Conservation (phyloP, 1,140 invertebrate genomes). For the Diachasmimorpha longicaudata region DNA sequence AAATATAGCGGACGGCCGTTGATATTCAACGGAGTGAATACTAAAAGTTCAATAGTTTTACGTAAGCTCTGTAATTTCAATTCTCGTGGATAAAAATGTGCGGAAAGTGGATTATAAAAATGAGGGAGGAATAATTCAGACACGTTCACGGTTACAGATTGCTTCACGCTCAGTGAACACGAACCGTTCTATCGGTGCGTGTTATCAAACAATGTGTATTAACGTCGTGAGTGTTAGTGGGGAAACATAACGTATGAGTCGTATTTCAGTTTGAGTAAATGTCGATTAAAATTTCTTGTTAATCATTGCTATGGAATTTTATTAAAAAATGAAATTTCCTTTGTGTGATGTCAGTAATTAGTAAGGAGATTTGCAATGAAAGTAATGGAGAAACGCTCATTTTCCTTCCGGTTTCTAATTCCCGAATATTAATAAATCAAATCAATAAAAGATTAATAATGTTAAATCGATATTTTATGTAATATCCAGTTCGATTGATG, state of each 20-base stretch:
- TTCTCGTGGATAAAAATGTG: neutral
- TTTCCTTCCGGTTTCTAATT: too few relatives aligned
- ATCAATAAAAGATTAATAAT: too few relatives aligned
- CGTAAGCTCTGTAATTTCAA: neutral
- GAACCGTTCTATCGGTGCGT: constrained; percentile 12
- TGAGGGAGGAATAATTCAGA: constrained; percentile 6
- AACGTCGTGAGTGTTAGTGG: neutral
- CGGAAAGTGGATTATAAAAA: neutral
- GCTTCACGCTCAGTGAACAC: constrained; percentile 23
- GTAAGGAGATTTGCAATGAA: neutral
- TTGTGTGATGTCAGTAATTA: neutral
- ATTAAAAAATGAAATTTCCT: neutral
- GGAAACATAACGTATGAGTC: neutral
- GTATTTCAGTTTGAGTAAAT: neutral
- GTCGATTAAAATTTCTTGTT: neutral
- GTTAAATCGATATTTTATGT: too few relatives aligned
- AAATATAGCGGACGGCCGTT: neutral
- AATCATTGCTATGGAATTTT: neutral
- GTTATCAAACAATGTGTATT: constrained; percentile 20
- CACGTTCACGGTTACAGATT: constrained; percentile 15
- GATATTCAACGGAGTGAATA: neutral
- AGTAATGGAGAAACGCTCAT: too few relatives aligned
- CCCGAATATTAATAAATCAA: too few relatives aligned
- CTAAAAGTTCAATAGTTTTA: constrained; percentile 1
- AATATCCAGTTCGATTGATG: neutral